A percentile compares a stretch with the other conserved stretches of the same genome.
Evolutionary conservation across 1,140 invertebrate genomes (phyloP).

Genomic region (Pseudomyrmex dendroicus): DNA sequence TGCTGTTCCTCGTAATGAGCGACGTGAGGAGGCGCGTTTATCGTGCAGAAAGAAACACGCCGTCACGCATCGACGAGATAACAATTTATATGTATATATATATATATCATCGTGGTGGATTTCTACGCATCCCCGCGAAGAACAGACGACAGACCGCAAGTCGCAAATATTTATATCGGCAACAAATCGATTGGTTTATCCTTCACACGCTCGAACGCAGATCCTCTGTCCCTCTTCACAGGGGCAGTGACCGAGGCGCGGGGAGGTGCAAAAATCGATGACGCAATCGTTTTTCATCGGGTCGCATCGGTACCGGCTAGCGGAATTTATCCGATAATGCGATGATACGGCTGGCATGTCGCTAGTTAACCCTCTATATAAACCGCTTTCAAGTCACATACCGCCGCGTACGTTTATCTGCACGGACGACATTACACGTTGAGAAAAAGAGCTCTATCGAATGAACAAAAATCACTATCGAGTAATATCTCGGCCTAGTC

Average conservation of each 20-base stretch:
- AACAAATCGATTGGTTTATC: conserved; percentile 66
- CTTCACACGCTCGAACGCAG: conserved; percentile 60
- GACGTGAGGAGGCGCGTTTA: conserved; percentile 22
- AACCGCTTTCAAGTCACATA: conserved; percentile 35
- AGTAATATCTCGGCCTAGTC: neutral
- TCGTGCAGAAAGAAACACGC: conserved; percentile 37
- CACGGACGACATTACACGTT: conserved; percentile 7
- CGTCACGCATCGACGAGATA: conserved; percentile 43
- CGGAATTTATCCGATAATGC: conserved; percentile 68
- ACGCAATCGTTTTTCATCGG: conserved; percentile 59
- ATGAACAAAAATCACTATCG: neutral
- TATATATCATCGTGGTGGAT: conserved; percentile 43
- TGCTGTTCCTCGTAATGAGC: conserved; percentile 1
- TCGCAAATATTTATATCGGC: conserved; percentile 70
- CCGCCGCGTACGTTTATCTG: neutral
- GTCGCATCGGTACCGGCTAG: conserved; percentile 19
- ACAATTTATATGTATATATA: conserved; percentile 43
- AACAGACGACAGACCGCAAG: conserved; percentile 19
- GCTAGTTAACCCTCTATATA: conserved; percentile 50
- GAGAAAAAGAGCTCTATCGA: conserved; percentile 14
- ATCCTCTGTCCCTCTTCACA: conserved; percentile 63
- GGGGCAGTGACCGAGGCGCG: conserved; percentile 68
- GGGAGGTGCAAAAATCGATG: conserved; percentile 68
- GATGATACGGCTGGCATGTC: conserved; percentile 57
- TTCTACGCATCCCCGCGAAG: conserved; percentile 40